These are phyloP conservation scores for Andrena chrysosceles DNA, from an alignment of 2,888 invertebrate species.

Conservation along the genomic window DNA sequence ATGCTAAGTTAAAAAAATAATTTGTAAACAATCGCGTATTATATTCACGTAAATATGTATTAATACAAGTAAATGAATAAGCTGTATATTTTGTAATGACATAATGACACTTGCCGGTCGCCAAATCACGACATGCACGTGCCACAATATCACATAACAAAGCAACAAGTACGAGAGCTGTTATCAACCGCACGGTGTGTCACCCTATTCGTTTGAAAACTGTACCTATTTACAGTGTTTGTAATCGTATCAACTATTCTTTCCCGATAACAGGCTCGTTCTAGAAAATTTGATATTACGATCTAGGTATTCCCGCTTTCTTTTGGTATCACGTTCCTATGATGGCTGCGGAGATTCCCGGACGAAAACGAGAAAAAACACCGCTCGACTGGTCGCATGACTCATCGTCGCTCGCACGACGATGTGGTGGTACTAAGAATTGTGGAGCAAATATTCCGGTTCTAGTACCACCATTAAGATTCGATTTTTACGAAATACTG, in stretches of 20 bases:
- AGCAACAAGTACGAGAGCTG: background rate
- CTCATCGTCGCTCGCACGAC: constrained; percentile 50
- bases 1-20: background rate
- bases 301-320: constrained; percentile 8
- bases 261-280: no score
- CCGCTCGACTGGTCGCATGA: constrained; percentile 32
- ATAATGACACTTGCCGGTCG: background rate
- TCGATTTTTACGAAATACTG: constrained; percentile 8
- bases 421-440: constrained; percentile 48
- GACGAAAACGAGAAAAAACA: constrained; percentile 47
- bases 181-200: background rate
- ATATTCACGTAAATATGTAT: no score
- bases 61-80: background rate
- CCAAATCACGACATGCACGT: background rate
- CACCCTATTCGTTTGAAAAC: background rate
- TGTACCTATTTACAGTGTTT: no score
- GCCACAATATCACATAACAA: constrained; percentile 10
- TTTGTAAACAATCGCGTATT: no score
- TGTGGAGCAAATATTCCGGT: constrained; percentile 48
- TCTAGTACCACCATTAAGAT: constrained; percentile 38
- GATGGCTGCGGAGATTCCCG: constrained; percentile 51
- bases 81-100: background rate
- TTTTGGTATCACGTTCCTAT: constrained; percentile 42
- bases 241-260: no score
- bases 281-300: background rate